Evolutionary conservation across 2,888 invertebrate species (phyloP).

Genomic region (Alloplasta piceator): DNA sequence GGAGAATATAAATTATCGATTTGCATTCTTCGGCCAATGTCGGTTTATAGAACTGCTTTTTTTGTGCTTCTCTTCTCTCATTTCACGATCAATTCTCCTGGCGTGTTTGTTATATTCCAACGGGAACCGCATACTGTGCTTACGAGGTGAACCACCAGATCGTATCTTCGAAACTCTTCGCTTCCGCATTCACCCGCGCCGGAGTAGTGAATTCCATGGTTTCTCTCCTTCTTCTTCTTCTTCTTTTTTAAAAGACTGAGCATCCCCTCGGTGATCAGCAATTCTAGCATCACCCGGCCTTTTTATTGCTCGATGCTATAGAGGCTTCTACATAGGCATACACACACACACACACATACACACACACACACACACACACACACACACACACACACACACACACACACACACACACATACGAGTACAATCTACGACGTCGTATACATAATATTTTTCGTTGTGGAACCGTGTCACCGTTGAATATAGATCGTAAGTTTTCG

Average conservation of each 20-base stretch:
- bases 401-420: not conserved
- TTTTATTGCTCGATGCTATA: constrained; percentile 47
- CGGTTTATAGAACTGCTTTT: constrained; percentile 2
- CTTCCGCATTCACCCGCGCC: constrained; percentile 17
- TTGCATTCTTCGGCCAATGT: constrained; percentile 34
- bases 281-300: constrained; percentile 53
- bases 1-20: constrained; percentile 39
- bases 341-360: not conserved
- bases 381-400: not conserved
- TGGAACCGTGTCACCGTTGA: not conserved
- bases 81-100: constrained; percentile 35
- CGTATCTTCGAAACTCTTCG: constrained; percentile 49
- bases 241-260: not conserved
- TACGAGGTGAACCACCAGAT: constrained; percentile 39
- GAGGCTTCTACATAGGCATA: constrained; percentile 5
- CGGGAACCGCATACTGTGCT: constrained; percentile 8
- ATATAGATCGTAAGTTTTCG: constrained; percentile 32
- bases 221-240: constrained; percentile 5
- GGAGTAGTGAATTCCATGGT: constrained; percentile 8
- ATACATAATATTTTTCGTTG: constrained; percentile 35
- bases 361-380: not conserved
- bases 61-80: constrained; percentile 16
- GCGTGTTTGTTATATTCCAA: constrained; percentile 23
- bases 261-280: constrained; percentile 56
- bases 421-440: constrained; percentile 9